These are phyloP conservation scores for Mycteria americana DNA, from an alignment of 2,797 vertebrate genomes.

Conservation along the genomic window DNA sequence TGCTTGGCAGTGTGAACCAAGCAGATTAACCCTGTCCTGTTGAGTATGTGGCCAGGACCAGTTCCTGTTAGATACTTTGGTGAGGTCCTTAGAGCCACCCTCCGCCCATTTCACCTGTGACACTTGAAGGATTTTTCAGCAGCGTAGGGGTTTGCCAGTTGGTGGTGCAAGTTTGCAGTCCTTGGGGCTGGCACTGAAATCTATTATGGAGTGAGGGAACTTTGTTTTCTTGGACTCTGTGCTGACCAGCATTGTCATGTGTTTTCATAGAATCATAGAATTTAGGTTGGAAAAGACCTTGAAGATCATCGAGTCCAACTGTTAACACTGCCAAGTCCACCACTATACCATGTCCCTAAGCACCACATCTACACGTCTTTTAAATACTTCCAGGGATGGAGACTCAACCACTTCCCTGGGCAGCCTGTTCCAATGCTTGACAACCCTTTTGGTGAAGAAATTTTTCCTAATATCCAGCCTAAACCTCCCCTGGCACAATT, in stretches of 20 bases:
- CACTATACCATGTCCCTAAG: too few relatives aligned
- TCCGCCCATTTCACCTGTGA: not conserved
- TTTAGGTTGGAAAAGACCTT: too few relatives aligned
- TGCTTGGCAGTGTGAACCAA: not conserved
- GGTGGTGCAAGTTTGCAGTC: not conserved
- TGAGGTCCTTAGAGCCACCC: not conserved
- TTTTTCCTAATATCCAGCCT: too few relatives aligned
- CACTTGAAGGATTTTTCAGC: not conserved
- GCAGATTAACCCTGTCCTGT: not conserved
- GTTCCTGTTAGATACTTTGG: not conserved
- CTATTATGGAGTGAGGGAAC: rapidly evolving
- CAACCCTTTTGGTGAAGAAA: too few relatives aligned
- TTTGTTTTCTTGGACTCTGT: not conserved
- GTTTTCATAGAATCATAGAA: not conserved
- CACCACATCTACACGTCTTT: too few relatives aligned
- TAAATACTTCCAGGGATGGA: too few relatives aligned
- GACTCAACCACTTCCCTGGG: too few relatives aligned
- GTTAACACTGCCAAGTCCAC: too few relatives aligned
- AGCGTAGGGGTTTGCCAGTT: not conserved
- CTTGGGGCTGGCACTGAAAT: not conserved
- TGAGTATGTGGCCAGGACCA: not conserved
- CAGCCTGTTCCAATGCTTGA: too few relatives aligned
- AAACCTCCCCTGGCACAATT: too few relatives aligned
- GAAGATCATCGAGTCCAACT: too few relatives aligned
- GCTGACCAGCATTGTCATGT: not conserved